phyloP scores from a whole-genome alignment of 2,797 vertebrate genomes.

The Enteromius afrohamiltoni region DNA sequence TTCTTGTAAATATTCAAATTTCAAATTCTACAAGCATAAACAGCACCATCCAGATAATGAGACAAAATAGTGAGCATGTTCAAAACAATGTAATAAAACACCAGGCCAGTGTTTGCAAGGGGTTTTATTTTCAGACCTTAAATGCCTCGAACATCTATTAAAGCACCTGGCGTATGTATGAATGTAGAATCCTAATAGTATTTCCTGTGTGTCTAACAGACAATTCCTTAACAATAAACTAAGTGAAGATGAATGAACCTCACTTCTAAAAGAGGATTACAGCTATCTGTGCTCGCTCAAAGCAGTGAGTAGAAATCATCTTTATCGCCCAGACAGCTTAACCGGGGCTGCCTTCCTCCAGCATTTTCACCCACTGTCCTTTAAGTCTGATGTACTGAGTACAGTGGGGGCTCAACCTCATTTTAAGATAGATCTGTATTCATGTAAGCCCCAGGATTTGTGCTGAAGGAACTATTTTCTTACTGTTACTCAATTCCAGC shows the following conservation, averaged over 20 bases:
- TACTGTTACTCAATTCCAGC: constrained; percentile 62
- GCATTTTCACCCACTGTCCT: constrained; percentile 67
- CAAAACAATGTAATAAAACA: not conserved
- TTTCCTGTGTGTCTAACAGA: constrained; percentile 25
- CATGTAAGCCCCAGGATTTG: constrained; percentile 66
- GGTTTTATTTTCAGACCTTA: constrained; percentile 4
- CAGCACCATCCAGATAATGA: not conserved
- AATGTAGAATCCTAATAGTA: constrained; percentile 5
- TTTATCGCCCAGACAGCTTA: constrained; percentile 65
- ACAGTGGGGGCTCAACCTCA: constrained; percentile 43
- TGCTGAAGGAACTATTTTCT: constrained; percentile 62
- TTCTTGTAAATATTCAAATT: not conserved
- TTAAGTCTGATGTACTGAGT: constrained; percentile 58
- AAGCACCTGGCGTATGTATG: constrained; percentile 14
- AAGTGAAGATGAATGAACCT: constrained; percentile 50
- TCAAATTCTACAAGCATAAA: constrained; percentile 1
- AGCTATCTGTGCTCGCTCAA: constrained; percentile 67
- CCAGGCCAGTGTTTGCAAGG: not conserved
- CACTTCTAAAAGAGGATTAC: constrained; percentile 75
- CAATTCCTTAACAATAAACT: constrained; percentile 49
- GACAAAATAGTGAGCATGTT: not conserved
- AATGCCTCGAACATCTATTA: constrained; percentile 15
- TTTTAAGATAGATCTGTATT: constrained; percentile 56
- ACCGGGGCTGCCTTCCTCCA: constrained; percentile 68
- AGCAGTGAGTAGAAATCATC: constrained; percentile 68